These are phyloP conservation scores for Oconnorella tubifera DNA, from an alignment of 2,888 invertebrate species.

Conservation along the genomic window DNA sequence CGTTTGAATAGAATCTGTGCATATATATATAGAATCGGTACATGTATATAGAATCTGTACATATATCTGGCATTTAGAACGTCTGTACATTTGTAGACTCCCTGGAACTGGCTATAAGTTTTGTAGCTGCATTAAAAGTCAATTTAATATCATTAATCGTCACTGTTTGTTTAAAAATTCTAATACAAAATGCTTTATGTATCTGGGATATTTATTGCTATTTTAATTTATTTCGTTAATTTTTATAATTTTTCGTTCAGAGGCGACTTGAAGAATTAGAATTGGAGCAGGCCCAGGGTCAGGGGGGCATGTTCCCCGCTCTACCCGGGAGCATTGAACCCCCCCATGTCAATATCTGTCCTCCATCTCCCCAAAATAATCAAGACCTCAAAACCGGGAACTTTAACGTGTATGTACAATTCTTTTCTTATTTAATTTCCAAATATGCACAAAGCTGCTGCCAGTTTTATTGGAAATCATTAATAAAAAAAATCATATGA, in stretches of 20 bases:
- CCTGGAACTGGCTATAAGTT: too few relatives aligned
- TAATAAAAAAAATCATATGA: too few relatives aligned
- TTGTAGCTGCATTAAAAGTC: too few relatives aligned
- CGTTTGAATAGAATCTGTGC: too few relatives aligned
- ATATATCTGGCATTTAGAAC: too few relatives aligned
- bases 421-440: background rate
- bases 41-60: too few relatives aligned
- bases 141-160: too few relatives aligned
- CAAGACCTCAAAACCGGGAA: conserved; percentile 52
- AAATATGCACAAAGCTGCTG: too few relatives aligned
- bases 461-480: too few relatives aligned
- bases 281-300: conserved; percentile 23
- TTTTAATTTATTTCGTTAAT: too few relatives aligned
- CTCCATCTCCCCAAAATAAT: conserved; percentile 59
- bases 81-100: too few relatives aligned
- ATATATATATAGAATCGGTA: too few relatives aligned
- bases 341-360: conserved; percentile 69
- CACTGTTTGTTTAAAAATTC: background rate
- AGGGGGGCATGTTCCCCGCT: conserved; percentile 9
- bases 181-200: background rate
- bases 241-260: conserved; percentile 20
- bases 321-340: conserved; percentile 55
- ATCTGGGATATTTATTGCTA: background rate
- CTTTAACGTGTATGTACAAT: conserved; percentile 49
- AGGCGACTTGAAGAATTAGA: conserved; percentile 23